Percentiles rank a stretch among this genome's conserved stretches.
Conservation (phyloP, 2,797 vertebrate genomes). For the Tadarida brasiliensis region DNA sequence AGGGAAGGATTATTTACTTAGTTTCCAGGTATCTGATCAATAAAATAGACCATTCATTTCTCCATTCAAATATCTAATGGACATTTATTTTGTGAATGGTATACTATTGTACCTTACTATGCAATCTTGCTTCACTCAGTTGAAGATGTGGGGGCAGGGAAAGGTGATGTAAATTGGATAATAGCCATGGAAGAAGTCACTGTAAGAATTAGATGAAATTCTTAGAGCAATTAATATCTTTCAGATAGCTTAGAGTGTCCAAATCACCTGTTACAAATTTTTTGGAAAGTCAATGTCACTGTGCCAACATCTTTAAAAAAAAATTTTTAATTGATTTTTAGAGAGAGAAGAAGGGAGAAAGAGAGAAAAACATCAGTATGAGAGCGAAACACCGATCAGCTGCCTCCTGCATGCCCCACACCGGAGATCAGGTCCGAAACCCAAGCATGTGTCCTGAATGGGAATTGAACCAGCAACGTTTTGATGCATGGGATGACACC, state of each 20-base stretch:
- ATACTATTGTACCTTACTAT: neutral
- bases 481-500: too few relatives aligned
- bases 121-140: neutral
- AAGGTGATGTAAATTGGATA: neutral
- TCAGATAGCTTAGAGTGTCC: neutral
- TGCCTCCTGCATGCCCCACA: too few relatives aligned
- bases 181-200: neutral
- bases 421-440: too few relatives aligned
- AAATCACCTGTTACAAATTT: conserved; percentile 19
- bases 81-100: neutral
- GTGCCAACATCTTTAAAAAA: too few relatives aligned
- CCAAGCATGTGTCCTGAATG: too few relatives aligned
- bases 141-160: neutral
- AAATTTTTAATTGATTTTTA: too few relatives aligned
- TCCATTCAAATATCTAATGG: conserved; percentile 43
- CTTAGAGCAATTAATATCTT: conserved; percentile 12
- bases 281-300: conserved; percentile 17
- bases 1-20: conserved; percentile 43
- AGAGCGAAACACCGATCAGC: too few relatives aligned
- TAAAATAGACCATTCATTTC: conserved; percentile 32
- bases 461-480: too few relatives aligned
- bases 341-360: too few relatives aligned
- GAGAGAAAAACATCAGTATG: too few relatives aligned
- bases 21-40: conserved; percentile 40
- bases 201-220: conserved; percentile 46